Base-by-base conservation (phyloP, 2,888 invertebrate genomes). In the Megaustenia siamemsis region DNA sequence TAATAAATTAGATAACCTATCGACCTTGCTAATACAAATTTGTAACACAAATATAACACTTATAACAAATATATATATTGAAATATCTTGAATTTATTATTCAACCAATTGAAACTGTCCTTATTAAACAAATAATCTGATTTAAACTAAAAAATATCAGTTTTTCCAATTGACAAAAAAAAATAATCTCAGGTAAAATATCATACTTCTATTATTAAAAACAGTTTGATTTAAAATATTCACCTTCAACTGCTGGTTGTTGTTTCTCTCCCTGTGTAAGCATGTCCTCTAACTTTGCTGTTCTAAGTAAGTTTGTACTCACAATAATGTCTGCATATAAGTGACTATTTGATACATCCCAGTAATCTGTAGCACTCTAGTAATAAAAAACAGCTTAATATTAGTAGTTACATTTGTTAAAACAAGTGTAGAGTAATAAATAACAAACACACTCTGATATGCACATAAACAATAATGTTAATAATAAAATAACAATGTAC, bases 211-310 rank as follows among this genome's bases (percentile, higher is more conserved):
- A 53, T 15, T 53, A 53, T 10, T 53, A 21, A 10, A 15, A 53
- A 15, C 53, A 53, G 21, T 21, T 15, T 53, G 21, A 53, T 15
- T 40, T 4, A 38, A 40, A 38, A 40, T 0, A 28, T 63, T 71
- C 86, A 93, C 93, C 93, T 89, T 92, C 91, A 71, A 89, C 87
- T 24, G 90, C 87, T 10, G 91, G 89, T 56, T 92, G 88, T 32
- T 88, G 86, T 77, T 88, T 88, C 77, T 90, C 90, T 18, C 93
- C 93, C 84, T 93, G 91, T 45, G 92, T 93, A 60, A 94, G 87
- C 79, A 90, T 89, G 75, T 93, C 93, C 87, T 94, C 93, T 56
- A 94, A 88, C 68, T 92, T 90, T 21, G 92, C 92, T 24, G 93
- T 91, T 32, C 93, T 86, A 53, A 94, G 87, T 35, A 94, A 82